Evolutionary conservation across 2,113 vertebrate species (phyloP).

Genomic region (Numenius arquata): DNA sequence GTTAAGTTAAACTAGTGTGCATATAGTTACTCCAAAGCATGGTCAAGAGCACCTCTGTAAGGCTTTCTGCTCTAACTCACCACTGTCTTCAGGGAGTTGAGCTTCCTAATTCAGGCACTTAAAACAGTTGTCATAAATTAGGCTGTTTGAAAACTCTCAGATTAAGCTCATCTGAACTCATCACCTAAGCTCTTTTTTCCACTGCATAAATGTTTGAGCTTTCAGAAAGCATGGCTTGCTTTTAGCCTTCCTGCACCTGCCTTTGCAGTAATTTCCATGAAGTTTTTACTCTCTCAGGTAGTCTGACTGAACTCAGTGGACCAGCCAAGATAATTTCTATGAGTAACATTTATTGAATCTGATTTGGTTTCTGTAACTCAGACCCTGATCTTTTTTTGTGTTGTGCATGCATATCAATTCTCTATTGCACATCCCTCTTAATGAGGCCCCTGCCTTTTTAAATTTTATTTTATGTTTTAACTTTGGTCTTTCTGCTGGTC

Average conservation of each 20-base stretch:
- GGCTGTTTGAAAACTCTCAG: not conserved
- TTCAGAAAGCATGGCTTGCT: not conserved
- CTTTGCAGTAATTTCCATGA: not conserved
- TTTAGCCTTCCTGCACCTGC: not conserved
- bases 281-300: not conserved
- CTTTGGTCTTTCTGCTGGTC: not conserved
- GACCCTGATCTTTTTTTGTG: not conserved
- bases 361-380: not conserved
- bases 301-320: not conserved
- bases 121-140: not conserved
- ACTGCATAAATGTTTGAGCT: not conserved
- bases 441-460: not conserved
- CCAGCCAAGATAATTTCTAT: not conserved
- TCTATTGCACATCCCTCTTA: not conserved
- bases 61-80: not conserved
- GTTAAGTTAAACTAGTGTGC: not conserved
- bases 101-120: not conserved
- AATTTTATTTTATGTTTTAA: not conserved
- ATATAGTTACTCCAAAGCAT: not conserved
- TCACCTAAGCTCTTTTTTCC: not conserved
- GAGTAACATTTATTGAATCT: not conserved
- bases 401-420: not conserved
- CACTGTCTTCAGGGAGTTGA: rapidly evolving
- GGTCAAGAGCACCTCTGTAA: not conserved
- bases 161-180: not conserved